A percentile compares a stretch with the other conserved stretches of the same genome.
These are phyloP conservation scores for Cynodonichthys magdalenae DNA, from an alignment of 2,797 vertebrate species.

Conservation along the genomic window DNA sequence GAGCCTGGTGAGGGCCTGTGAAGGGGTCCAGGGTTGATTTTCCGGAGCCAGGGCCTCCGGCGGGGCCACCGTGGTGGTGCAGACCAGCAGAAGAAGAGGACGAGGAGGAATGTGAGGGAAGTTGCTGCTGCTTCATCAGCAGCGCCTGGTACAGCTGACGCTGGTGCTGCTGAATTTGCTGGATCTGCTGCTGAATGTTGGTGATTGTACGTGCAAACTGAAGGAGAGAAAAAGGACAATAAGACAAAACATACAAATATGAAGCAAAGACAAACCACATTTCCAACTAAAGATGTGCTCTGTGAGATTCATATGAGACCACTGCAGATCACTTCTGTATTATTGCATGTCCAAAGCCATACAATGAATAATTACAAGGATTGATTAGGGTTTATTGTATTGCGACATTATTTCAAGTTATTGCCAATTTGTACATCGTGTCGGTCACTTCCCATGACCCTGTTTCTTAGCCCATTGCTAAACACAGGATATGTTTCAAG, in stretches of 20 bases:
- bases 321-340: no score
- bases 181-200: conserved; percentile 99
- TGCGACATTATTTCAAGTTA: no score
- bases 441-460: no score
- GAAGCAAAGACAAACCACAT: no score
- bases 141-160: conserved; percentile 99
- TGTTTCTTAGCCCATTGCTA: no score
- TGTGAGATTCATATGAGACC: no score
- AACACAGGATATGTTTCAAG: not conserved
- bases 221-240: conserved; percentile 2
- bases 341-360: no score
- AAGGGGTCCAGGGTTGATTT: conserved; percentile 95
- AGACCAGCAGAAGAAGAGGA: conserved; percentile 86
- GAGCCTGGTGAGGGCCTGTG: conserved; percentile 88
- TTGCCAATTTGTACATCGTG: no score
- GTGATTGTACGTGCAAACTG: conserved; percentile 99
- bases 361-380: no score
- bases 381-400: no score
- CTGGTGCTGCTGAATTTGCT: conserved; percentile 99
- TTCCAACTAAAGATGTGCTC: no score
- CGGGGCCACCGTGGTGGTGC: conserved; percentile 80
- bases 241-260: no score
- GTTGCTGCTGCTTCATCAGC: conserved; percentile 96
- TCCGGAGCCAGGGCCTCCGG: conserved; percentile 85
- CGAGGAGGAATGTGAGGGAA: conserved; percentile 75